phyloP scores from a whole-genome alignment of 2,888 invertebrate species.

The Matsumyia berberina region DNA sequence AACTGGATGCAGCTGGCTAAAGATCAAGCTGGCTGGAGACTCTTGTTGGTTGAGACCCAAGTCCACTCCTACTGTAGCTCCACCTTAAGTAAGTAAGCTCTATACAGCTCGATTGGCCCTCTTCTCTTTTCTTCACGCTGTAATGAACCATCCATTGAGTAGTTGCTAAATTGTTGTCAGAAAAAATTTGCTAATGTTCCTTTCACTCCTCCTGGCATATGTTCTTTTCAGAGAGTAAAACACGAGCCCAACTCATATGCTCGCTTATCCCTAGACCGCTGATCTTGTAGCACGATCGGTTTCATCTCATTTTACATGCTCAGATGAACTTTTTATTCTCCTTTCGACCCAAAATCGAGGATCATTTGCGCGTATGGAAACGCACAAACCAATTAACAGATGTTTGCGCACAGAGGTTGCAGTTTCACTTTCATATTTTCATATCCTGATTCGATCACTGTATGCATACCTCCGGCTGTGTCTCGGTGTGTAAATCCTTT shows the following conservation, averaged over 20 bases:
- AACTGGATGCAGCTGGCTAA: no score
- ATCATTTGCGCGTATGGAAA: slow-evolving; percentile 32
- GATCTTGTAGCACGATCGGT: slow-evolving; percentile 44
- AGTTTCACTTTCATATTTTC: slow-evolving; percentile 37
- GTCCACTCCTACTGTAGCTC: no score
- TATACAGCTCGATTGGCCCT: no score
- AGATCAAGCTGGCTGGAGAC: no score
- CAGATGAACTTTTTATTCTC: slow-evolving; percentile 39
- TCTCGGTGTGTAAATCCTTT: slow-evolving; percentile 48
- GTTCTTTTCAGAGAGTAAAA: neutral
- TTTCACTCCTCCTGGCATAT: slow-evolving; percentile 1
- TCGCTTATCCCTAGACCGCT: neutral
- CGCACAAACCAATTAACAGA: slow-evolving; percentile 72
- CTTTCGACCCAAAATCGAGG: slow-evolving; percentile 30
- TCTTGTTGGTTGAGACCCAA: no score
- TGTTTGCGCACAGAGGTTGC: slow-evolving; percentile 39
- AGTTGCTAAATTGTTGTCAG: no score
- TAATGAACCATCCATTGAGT: no score
- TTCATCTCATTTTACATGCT: slow-evolving; percentile 70
- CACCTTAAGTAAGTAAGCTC: no score
- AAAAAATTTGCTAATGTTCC: slow-evolving; percentile 7
- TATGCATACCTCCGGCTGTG: slow-evolving; percentile 27
- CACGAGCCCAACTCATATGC: slow-evolving; percentile 9
- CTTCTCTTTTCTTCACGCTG: no score
- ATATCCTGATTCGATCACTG: slow-evolving; percentile 32